These are phyloP conservation scores for Paramuricea clavata DNA, from an alignment of 92 coral and sea anemone genomes.

Conservation along the genomic window DNA sequence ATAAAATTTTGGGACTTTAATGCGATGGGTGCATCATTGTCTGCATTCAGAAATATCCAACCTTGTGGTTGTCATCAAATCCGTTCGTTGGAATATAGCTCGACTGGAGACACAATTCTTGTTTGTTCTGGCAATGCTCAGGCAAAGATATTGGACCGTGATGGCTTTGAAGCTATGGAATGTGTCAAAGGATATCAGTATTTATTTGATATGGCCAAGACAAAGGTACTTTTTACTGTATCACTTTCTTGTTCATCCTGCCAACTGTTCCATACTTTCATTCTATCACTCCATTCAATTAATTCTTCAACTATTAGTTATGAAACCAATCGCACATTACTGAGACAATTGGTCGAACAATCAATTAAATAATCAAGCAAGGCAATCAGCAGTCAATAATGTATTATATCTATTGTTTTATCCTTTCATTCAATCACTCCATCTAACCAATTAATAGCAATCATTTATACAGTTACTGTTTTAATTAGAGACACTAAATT, in stretches of 20 bases:
- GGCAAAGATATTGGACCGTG: constrained; percentile 97
- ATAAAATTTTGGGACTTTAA: constrained; percentile 98
- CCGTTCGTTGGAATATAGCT: constrained; percentile 90
- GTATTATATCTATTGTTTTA: no score
- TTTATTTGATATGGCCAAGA: constrained; percentile 91
- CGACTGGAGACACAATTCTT: constrained; percentile 88
- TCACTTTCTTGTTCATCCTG: neutral
- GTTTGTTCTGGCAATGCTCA: constrained; percentile 98
- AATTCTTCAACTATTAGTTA: no score
- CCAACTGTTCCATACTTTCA: neutral
- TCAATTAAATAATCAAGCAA: neutral
- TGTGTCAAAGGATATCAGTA: constrained; percentile 98
- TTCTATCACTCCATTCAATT: no score
- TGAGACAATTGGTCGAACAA: no score
- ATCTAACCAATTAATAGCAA: no score
- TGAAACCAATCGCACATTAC: no score
- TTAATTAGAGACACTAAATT: no score
- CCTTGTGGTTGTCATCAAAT: constrained; percentile 97
- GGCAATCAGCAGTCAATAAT: no score
- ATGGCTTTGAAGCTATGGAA: constrained; percentile 92
- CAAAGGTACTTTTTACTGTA: constrained; percentile 71
- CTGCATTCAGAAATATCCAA: constrained; percentile 87
- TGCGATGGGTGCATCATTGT: constrained; percentile 89
- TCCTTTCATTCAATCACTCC: no score
- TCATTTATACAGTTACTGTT: neutral